Evolutionary conservation across 2,888 invertebrate species (phyloP).

Genomic region (Orthonychiurus folsomi): DNA sequence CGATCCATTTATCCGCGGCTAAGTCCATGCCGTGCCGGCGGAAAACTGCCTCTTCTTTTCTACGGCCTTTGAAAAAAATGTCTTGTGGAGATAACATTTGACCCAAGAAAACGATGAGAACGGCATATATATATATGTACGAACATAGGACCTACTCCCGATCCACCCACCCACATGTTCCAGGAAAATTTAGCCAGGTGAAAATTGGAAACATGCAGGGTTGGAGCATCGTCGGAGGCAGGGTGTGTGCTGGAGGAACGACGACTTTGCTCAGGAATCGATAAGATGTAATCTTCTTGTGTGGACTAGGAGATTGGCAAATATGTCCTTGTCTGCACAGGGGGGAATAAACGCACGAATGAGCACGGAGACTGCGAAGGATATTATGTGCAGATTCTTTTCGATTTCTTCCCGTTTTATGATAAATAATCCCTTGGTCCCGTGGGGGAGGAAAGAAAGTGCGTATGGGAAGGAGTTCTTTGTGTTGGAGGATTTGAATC

Average conservation of each 20-base stretch:
- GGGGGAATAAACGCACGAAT: background rate
- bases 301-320: background rate
- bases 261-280: background rate
- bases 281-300: slow-evolving; percentile 1
- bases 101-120: background rate
- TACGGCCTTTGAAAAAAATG: background rate
- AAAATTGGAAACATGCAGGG: background rate
- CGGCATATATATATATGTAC: too few relatives aligned
- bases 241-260: background rate
- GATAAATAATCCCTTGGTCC: background rate
- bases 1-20: background rate
- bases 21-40: background rate
- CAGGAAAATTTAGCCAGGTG: background rate
- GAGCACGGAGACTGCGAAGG: too few relatives aligned
- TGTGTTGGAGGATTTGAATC: too few relatives aligned
- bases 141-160: background rate
- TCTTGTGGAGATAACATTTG: background rate
- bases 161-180: background rate
- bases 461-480: too few relatives aligned
- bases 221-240: too few relatives aligned
- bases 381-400: background rate
- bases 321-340: background rate
- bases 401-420: background rate
- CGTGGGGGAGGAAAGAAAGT: too few relatives aligned
- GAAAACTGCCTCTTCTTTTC: background rate